Evolutionary conservation across 2,888 invertebrate genomes (phyloP), one percentile per base, ranked within the genome.

Genomic region (Copidosoma aretas): DNA sequence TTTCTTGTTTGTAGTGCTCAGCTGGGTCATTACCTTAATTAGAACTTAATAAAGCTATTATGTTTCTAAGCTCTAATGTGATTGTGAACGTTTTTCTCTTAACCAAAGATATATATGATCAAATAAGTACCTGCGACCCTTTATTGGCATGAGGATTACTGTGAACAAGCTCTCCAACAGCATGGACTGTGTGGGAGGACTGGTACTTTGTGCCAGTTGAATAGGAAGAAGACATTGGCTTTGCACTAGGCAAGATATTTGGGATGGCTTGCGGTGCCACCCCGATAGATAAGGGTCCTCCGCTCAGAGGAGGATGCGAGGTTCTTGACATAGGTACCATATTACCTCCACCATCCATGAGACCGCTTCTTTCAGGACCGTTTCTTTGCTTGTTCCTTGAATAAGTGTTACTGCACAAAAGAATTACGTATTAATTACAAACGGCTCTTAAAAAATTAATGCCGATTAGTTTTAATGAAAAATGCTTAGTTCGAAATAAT

Each of bases 191-290:
- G 71, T 83, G 82, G 68, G 82, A 81, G 78, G 82, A 80, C 78
- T 83, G 82, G 79, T 81, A 83, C 80, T 83, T 83, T 81, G 81
- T 80, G 80, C 81, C 81, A 73, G 77, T 71, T 73, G 80, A 79
- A 69, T 81, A 82, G 79, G 82, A 81, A 78, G 79, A 76, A 70
- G 80, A 74, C 63, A 79, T 76, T 74, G 81, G 76, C 74, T 82
- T 83, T 67, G 75, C 75, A 70, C 79, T 76, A 64, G 82, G 80
- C 75, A 82, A 77, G 73, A 77, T 80, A 72, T 80, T 77, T 65
- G 81, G 67, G 60, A 80, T 75, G n/a, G 79, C 75, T 24, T 80
- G 79, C 72, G 78, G 76, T 62, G 77, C 72, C 54, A 75, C 72
- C 71, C 75, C 77, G 71, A 77, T 65, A 56, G 78, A 72, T 71